Percentiles rank a stretch among this genome's conserved stretches.
Evolutionary conservation across 2,888 invertebrate species (phyloP).

Genomic region (Yponomeuta plumbellus): DNA sequence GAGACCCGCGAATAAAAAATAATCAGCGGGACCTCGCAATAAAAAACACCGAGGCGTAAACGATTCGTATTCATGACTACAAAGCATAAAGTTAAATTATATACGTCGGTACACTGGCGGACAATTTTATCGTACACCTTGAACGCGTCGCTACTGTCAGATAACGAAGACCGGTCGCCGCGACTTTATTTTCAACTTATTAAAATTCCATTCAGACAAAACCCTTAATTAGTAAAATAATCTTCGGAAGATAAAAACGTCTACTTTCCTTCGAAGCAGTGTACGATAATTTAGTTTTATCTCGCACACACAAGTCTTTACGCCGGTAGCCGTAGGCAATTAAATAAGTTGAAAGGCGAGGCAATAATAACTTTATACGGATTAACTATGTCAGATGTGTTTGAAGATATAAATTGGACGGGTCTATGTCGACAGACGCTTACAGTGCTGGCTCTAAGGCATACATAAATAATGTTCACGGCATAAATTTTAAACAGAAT

Average conservation of each 20-base stretch:
- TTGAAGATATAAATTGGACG: conserved; percentile 50
- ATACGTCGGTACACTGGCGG: conserved; percentile 25
- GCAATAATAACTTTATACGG: conserved; percentile 68
- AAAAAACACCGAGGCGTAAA: conserved; percentile 46
- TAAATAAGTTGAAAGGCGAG: conserved; percentile 60
- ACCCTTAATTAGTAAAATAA: not conserved
- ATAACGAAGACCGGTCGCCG: not conserved
- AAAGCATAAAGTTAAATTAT: conserved; percentile 52
- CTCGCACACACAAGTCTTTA: conserved; percentile 37
- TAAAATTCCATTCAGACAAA: not conserved
- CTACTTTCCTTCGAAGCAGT: not conserved
- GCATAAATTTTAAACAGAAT: conserved; percentile 41
- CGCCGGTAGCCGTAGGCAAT: conserved; percentile 59
- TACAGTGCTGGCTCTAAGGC: conserved; percentile 40
- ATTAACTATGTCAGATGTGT: conserved; percentile 65
- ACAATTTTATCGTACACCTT: not conserved
- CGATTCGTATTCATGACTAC: conserved; percentile 48
- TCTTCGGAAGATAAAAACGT: not conserved
- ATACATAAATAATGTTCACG: conserved; percentile 51
- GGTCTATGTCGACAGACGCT: conserved; percentile 46
- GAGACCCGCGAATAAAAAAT: conserved; percentile 49
- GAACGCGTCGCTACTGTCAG: not conserved
- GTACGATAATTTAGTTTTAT: not conserved
- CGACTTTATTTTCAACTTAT: not conserved
- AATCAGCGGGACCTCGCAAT: conserved; percentile 44